Evolutionary conservation across 2,888 invertebrate genomes (phyloP).

Genomic region (Formica aserva): DNA sequence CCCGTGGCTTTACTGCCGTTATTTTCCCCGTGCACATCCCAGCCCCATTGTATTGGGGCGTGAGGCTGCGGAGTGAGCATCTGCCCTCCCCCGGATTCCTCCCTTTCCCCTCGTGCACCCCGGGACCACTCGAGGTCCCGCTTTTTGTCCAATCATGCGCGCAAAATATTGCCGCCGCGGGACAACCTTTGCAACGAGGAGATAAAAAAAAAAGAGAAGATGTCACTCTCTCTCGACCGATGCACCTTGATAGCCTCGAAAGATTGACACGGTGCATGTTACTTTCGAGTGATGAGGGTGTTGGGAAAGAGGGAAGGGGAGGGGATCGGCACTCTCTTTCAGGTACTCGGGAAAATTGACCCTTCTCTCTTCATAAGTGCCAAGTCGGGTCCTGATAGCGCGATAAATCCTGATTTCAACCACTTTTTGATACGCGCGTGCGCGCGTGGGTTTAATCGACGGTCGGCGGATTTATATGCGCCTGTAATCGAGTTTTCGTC

Average conservation of each 20-base stretch:
- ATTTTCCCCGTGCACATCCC: slow-evolving; percentile 70
- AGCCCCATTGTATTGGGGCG: slow-evolving; percentile 79
- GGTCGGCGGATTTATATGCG: slow-evolving; percentile 38
- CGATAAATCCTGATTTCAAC: slow-evolving; percentile 26
- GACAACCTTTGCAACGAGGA: slow-evolving; percentile 34
- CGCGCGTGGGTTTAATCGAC: slow-evolving; percentile 39
- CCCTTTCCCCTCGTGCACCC: slow-evolving; percentile 23
- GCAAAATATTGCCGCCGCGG: slow-evolving; percentile 63
- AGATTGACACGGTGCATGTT: slow-evolving; percentile 2
- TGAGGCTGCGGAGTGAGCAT: slow-evolving; percentile 81
- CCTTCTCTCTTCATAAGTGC: neutral
- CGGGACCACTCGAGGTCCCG: slow-evolving; percentile 51
- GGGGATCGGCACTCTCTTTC: slow-evolving; percentile 15
- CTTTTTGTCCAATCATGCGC: slow-evolving; percentile 61
- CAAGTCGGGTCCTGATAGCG: neutral
- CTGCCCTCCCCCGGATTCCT: slow-evolving; percentile 66
- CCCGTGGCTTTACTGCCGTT: slow-evolving; percentile 78
- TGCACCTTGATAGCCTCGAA: slow-evolving; percentile 11
- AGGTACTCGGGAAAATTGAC: slow-evolving; percentile 32
- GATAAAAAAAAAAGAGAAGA: slow-evolving; percentile 13
- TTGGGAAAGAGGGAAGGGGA: no score
- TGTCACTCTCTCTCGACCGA: slow-evolving; percentile 43
- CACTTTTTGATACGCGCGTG: slow-evolving; percentile 33
- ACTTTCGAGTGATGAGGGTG: neutral
- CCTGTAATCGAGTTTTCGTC: slow-evolving; percentile 51